Base-by-base conservation (phyloP, 2,888 invertebrate genomes). In the Sesamia inferens region DNA sequence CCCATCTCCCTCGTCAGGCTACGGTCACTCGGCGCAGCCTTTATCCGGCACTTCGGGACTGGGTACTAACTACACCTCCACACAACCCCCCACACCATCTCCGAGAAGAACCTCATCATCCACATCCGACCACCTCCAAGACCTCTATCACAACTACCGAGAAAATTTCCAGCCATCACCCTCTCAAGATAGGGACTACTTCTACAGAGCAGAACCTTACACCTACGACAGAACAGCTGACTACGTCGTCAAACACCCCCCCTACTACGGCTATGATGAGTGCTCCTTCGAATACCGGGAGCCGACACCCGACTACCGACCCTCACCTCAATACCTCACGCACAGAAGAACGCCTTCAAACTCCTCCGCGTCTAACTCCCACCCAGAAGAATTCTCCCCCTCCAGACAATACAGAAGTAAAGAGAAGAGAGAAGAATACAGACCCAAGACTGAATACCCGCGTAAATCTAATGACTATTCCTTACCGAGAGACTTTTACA, bases 331-430 rank as follows among this genome's bases (percentile, higher is more conserved):
- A 13, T 96, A 95, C 85, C 92, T 94, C 54, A 93, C 96, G 0
- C 99, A 98, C 92, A 97, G 98, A 84, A 97, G 98, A 73, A 98
- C 98, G 0, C 97, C 98, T 0, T 98, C 98, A 0, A 98, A 98
- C 88, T 97, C 98, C 7, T 97, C 97, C 0, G 96, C 96, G 0
- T 93, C 96, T 0, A 95, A 95, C 67, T 97, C 97, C 0, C 97
- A 96, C 85, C 95, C 91, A 62, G 97, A 96, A 31, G 96, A 96
- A 63, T 95, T 95, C 82, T 95, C 95, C 0, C 95, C 95, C 0
- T 93, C 95, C 2, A 85, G 94, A 68, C 94, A 93, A 73, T 93
- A 90, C 74, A 85, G 94, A 58, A 82, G 85, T 5, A 93, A 92
- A 77, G 93, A 94, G 2, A 90, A 92, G 57, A 71, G 84, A 63